phyloP scores from a whole-genome alignment of 2,888 invertebrate genomes.

The Hanleya hanleyi region DNA sequence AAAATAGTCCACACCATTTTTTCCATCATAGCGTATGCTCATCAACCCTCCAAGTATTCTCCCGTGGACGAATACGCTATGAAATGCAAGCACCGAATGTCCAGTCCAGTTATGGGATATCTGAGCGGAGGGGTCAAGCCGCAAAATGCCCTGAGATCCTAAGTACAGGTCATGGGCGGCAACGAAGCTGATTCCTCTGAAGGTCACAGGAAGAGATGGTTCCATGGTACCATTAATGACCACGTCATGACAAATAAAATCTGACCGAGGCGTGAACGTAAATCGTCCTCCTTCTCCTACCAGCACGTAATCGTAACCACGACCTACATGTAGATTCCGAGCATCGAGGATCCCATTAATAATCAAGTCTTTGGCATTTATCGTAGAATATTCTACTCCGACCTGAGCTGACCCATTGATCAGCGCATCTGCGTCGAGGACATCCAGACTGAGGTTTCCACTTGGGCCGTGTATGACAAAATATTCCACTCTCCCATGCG shows the following conservation, averaged over 20 bases:
- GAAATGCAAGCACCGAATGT: conserved; percentile 37
- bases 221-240: conserved; percentile 42
- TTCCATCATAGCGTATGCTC: conserved; percentile 25
- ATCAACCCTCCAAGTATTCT: conserved; percentile 36
- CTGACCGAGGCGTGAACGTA: conserved; percentile 38
- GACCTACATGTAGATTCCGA: conserved; percentile 28
- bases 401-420: conserved; percentile 1
- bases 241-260: conserved; percentile 35
- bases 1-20: conserved; percentile 43
- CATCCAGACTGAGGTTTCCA: conserved; percentile 40
- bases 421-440: conserved; percentile 16
- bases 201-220: conserved; percentile 33
- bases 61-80: conserved; percentile 41
- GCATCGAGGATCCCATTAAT: conserved; percentile 40
- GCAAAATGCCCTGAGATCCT: conserved; percentile 38
- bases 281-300: conserved; percentile 41
- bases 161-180: conserved; percentile 36
- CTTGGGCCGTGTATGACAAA: conserved; percentile 34
- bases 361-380: conserved; percentile 31
- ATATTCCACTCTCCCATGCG: conserved; percentile 31
- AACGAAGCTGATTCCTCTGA: conserved; percentile 32
- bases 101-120: conserved; percentile 35
- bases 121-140: conserved; percentile 41
- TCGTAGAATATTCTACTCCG: background rate
- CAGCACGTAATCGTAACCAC: conserved; percentile 32